Conservation (phyloP, 2,113 vertebrate species). For the Microtus pennsylvanicus region DNA sequence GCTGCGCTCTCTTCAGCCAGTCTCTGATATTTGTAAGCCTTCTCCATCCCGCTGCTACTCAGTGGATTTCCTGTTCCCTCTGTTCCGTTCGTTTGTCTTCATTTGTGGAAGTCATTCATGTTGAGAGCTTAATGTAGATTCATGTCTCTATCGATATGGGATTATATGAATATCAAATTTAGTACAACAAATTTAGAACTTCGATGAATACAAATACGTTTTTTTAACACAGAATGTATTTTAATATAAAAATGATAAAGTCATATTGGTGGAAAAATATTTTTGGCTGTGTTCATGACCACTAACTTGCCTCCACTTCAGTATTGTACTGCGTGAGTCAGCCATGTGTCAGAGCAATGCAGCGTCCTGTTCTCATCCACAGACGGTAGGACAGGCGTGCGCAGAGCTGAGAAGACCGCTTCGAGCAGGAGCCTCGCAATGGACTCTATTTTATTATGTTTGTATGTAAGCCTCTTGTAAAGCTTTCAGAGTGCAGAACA, state of each 20-base stretch:
- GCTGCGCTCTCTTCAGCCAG: conserved; percentile 45
- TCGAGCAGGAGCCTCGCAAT: conserved; percentile 79
- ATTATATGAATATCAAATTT: conserved; percentile 78
- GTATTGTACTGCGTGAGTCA: conserved; percentile 78
- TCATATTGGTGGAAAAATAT: conserved; percentile 77
- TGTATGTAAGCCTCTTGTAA: conserved; percentile 89
- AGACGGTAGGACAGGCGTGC: conserved; percentile 42
- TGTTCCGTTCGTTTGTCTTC: conserved; percentile 74
- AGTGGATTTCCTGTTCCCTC: conserved; percentile 80
- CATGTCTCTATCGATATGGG: conserved; percentile 66
- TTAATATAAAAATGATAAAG: conserved; percentile 83
- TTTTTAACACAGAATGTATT: conserved; percentile 84
- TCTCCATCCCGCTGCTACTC: conserved; percentile 19
- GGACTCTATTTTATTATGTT: conserved; percentile 89
- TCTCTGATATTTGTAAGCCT: conserved; percentile 56
- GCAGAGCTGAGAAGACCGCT: conserved; percentile 80
- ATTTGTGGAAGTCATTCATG: conserved; percentile 74
- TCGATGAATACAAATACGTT: conserved; percentile 68
- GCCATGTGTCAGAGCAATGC: conserved; percentile 70
- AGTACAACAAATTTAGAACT: conserved; percentile 71
- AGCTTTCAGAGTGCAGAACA: conserved; percentile 88
- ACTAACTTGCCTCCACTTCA: conserved; percentile 73
- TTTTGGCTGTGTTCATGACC: conserved; percentile 78
- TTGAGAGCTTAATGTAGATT: conserved; percentile 59
- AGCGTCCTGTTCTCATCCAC: conserved; percentile 66